A percentile compares a stretch with the other conserved stretches of the same genome.
Conservation (phyloP, 2,797 vertebrate genomes). For the Onychomys arenicola region DNA sequence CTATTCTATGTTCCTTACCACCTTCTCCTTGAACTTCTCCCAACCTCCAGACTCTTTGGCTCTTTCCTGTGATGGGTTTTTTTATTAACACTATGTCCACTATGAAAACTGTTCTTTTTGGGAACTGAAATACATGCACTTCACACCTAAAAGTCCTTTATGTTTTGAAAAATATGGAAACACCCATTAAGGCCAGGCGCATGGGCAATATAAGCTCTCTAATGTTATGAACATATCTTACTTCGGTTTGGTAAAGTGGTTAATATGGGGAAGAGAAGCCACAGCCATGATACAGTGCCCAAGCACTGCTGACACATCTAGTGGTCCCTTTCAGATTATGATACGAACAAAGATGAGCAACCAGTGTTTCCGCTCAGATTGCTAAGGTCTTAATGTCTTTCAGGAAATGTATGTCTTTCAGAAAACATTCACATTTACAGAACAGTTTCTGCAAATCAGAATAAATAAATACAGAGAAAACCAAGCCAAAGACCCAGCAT, state of each 20-base stretch:
- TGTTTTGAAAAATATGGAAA: conserved; percentile 34
- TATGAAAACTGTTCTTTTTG: background rate
- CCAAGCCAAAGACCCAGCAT: background rate
- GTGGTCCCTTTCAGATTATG: background rate
- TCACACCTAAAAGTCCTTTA: background rate
- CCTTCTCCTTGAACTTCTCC: background rate
- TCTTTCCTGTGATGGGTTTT: background rate
- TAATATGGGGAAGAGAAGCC: background rate
- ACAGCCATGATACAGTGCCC: background rate
- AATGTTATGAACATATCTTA: background rate
- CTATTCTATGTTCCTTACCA: background rate
- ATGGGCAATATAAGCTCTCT: background rate
- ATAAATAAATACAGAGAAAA: background rate
- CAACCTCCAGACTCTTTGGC: background rate
- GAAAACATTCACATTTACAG: background rate
- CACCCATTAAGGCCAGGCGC: background rate
- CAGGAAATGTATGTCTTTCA: background rate
- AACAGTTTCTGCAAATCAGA: background rate
- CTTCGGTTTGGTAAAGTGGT: background rate
- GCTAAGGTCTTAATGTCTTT: background rate
- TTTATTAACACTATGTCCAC: background rate
- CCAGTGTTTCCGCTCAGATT: background rate
- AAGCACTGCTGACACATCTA: background rate
- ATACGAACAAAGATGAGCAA: background rate
- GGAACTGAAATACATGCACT: background rate